Percentiles rank a stretch among this genome's conserved stretches.
Evolutionary conservation across 2,888 invertebrate species (phyloP).

Genomic region (Crocallis elinguaria): DNA sequence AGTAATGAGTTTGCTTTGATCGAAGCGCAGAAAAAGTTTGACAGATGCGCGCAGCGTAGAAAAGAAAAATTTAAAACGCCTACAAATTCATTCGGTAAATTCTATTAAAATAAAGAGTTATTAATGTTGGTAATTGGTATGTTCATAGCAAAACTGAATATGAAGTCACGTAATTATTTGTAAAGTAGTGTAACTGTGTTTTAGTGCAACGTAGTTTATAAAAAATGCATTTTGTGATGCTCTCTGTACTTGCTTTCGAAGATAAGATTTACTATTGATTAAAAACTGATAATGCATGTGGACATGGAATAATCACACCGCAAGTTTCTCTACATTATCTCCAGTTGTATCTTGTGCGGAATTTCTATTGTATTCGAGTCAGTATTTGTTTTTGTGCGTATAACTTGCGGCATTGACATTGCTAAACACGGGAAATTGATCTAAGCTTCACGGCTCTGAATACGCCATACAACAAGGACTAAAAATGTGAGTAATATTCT

Average conservation of each 20-base stretch:
- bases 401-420: constrained; percentile 26
- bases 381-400: constrained; percentile 37
- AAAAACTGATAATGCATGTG: constrained; percentile 32
- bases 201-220: neutral
- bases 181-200: constrained; percentile 5
- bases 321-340: neutral
- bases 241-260: constrained; percentile 24
- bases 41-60: constrained; percentile 62
- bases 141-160: too few species aligned
- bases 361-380: neutral
- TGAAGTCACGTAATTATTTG: neutral
- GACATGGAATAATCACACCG: neutral
- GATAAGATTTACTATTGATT: constrained; percentile 52
- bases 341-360: neutral
- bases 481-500: constrained; percentile 32
- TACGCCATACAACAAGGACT: constrained; percentile 6
- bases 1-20: constrained; percentile 16
- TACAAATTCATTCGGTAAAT: too few species aligned
- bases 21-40: constrained; percentile 50
- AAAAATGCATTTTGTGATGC: constrained; percentile 17
- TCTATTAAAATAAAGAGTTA: neutral
- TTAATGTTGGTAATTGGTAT: too few species aligned
- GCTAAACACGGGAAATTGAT: constrained; percentile 32
- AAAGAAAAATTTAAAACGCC: constrained; percentile 47
- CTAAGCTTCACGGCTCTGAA: constrained; percentile 22